These are phyloP conservation scores for Halictus quadricinctus DNA, from an alignment of 2,888 invertebrate species.

Conservation along the genomic window DNA sequence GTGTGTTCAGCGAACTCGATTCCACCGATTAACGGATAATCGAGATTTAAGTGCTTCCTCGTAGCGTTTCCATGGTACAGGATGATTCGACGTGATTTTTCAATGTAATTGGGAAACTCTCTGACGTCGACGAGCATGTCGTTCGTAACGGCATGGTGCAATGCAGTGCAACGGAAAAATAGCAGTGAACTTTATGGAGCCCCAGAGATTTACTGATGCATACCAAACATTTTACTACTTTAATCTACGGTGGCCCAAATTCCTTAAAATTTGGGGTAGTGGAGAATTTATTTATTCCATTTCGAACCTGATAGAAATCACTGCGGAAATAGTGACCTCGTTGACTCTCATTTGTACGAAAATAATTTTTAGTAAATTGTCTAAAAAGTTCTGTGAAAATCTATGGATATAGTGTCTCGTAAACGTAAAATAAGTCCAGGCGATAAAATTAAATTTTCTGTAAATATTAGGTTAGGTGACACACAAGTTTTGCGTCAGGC, in stretches of 20 bases:
- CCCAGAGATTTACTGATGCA: background rate
- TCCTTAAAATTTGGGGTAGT: background rate
- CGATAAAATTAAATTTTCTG: no score
- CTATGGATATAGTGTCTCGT: no score
- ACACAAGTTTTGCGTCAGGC: no score
- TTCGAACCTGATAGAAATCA: no score
- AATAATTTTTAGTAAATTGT: no score
- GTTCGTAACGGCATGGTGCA: background rate
- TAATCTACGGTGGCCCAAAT: background rate
- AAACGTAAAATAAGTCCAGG: no score
- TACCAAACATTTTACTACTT: background rate
- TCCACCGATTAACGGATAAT: conserved; percentile 9
- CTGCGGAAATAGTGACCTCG: no score
- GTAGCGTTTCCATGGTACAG: background rate
- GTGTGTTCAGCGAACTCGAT: background rate
- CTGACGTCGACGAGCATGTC: background rate
- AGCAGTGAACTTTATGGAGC: background rate
- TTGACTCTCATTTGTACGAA: no score
- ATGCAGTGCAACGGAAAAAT: background rate
- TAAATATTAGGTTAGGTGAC: no score
- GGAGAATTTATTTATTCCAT: no score
- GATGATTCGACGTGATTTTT: background rate
- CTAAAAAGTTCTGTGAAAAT: no score
- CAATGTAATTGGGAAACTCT: background rate
- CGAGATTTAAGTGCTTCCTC: conserved; percentile 16